These are phyloP conservation scores for Leucoraja ocellata DNA, from an alignment of 2,797 vertebrate genomes.

Conservation along the genomic window DNA sequence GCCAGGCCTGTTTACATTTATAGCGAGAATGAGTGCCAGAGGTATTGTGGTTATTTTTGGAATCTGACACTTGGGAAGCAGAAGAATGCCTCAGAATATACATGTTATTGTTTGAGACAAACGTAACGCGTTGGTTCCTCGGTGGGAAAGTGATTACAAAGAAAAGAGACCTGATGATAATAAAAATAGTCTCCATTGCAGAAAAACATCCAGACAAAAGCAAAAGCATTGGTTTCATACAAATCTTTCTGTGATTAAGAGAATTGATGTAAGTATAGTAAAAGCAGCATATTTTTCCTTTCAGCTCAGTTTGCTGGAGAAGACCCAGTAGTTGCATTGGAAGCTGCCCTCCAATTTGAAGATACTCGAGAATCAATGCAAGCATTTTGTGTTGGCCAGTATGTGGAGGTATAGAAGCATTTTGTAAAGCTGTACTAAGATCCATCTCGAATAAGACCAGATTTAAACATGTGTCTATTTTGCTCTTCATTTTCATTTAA, in stretches of 20 bases:
- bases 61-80: not conserved
- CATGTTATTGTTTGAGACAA: not conserved
- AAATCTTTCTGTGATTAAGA: not conserved
- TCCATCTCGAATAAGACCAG: not conserved
- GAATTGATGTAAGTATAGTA: not conserved
- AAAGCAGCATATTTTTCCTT: constrained; percentile 36
- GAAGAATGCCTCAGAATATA: not conserved
- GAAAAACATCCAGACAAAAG: not conserved
- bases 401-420: constrained; percentile 74
- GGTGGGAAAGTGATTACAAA: not conserved
- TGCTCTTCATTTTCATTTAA: not conserved
- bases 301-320: constrained; percentile 93
- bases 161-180: too few relatives aligned
- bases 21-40: too few relatives aligned
- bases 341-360: constrained; percentile 90
- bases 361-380: constrained; percentile 95
- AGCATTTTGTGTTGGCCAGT: constrained; percentile 93
- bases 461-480: not conserved
- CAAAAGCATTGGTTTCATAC: not conserved
- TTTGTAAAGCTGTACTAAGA: not conserved
- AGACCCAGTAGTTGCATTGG: constrained; percentile 89
- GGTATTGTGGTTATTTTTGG: not conserved
- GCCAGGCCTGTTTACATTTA: not conserved
- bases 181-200: not conserved
- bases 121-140: not conserved